phyloP scores from a whole-genome alignment of 2,113 vertebrate species.

The Silurus glanis region DNA sequence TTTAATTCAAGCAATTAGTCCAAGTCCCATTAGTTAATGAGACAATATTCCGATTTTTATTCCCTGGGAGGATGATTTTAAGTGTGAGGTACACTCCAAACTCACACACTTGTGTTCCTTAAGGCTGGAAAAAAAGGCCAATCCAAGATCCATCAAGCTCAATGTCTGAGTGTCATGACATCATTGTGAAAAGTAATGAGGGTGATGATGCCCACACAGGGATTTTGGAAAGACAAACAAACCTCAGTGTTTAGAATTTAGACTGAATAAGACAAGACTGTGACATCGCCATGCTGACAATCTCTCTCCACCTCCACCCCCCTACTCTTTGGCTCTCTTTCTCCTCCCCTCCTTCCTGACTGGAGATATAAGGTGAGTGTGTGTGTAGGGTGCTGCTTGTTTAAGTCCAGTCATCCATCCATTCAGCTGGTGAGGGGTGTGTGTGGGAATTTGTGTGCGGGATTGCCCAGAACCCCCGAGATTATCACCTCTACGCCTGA shows the following conservation, averaged over 20 bases:
- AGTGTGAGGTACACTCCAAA: background rate
- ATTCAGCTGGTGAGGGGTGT: slow-evolving; percentile 40
- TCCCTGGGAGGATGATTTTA: background rate
- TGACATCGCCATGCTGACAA: background rate
- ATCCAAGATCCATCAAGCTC: background rate
- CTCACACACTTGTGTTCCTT: background rate
- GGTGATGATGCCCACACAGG: background rate
- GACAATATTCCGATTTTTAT: background rate
- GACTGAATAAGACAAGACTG: slow-evolving; percentile 7
- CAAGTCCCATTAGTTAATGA: background rate
- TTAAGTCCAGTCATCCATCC: slow-evolving; percentile 33
- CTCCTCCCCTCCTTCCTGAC: slow-evolving; percentile 47
- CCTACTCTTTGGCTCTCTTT: slow-evolving; percentile 5
- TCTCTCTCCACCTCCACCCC: slow-evolving; percentile 9
- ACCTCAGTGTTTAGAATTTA: slow-evolving; percentile 20
- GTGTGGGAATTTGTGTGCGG: slow-evolving; percentile 49
- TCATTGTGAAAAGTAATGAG: background rate
- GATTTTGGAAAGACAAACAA: slow-evolving; percentile 42
- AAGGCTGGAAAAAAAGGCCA: background rate
- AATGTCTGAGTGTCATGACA: background rate
- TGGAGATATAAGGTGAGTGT: slow-evolving; percentile 48
- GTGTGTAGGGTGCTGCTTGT: slow-evolving; percentile 34
- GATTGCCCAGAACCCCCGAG: slow-evolving; percentile 28
- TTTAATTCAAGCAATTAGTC: background rate
- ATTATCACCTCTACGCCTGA: slow-evolving; percentile 25